These are phyloP conservation scores for Dipus sagitta DNA, from an alignment of 2,797 vertebrate species.

Conservation along the genomic window DNA sequence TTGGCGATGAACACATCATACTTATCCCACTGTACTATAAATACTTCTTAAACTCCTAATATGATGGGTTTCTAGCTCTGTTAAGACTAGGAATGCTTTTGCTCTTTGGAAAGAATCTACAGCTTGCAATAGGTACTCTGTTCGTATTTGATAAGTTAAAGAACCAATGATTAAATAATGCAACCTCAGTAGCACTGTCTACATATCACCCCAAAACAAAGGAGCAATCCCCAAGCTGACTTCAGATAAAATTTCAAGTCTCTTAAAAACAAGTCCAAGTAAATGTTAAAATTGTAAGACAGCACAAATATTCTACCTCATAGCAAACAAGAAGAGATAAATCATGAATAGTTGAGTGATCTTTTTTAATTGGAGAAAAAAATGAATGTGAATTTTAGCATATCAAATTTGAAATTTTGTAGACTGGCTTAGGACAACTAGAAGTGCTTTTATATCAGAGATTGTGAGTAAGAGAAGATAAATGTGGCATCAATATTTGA, in stretches of 20 bases:
- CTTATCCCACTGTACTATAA: neutral
- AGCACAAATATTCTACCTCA: neutral
- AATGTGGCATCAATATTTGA: neutral
- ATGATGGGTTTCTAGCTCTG: neutral
- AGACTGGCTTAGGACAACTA: neutral
- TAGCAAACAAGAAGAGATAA: neutral
- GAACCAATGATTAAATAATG: neutral
- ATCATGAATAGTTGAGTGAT: neutral
- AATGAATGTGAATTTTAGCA: slow-evolving; percentile 1
- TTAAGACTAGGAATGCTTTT: neutral
- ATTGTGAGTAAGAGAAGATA: slow-evolving; percentile 33
- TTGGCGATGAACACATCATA: no score
- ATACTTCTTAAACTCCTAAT: neutral
- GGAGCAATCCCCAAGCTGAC: neutral
- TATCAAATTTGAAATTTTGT: slow-evolving; percentile 10
- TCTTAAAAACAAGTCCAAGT: neutral
- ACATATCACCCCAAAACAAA: neutral
- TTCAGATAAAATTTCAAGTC: neutral
- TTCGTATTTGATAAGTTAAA: neutral
- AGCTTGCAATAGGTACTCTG: neutral
- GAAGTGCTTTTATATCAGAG: neutral
- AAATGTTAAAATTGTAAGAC: neutral
- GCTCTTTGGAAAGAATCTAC: neutral
- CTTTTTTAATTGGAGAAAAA: slow-evolving; percentile 13
- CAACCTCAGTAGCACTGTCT: neutral